Conservation (phyloP, 1,140 invertebrate genomes). For the Melanaphis sacchari region DNA sequence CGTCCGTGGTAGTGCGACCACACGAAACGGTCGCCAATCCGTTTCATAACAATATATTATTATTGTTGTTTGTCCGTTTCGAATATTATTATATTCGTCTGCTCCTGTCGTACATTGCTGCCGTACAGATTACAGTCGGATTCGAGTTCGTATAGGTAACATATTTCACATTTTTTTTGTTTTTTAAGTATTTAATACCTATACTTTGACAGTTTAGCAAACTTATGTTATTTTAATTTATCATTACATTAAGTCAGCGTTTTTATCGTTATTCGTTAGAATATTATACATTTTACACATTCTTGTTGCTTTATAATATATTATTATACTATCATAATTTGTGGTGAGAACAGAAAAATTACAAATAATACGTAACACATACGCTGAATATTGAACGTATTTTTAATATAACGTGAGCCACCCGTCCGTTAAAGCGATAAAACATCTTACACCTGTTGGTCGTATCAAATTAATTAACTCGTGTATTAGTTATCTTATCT, state of each 20-base stretch:
- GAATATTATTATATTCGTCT: neutral
- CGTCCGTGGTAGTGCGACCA: neutral
- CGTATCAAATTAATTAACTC: neutral
- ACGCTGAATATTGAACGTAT: constrained; percentile 46
- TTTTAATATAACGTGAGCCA: neutral
- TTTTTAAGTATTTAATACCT: neutral
- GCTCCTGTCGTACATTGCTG: neutral
- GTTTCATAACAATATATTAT: constrained; percentile 9
- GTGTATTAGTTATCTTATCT: neutral
- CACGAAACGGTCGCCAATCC: neutral
- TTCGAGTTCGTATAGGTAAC: neutral
- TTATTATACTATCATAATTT: neutral
- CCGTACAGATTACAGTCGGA: neutral
- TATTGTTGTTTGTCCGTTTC: neutral
- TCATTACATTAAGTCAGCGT: neutral
- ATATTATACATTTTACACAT: neutral
- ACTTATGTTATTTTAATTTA: neutral
- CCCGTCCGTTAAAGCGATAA: neutral
- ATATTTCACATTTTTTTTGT: neutral
- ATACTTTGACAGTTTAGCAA: neutral
- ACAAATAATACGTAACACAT: constrained; percentile 41
- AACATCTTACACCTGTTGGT: neutral
- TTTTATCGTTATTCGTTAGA: neutral
- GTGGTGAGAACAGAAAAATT: neutral
- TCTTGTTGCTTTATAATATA: neutral